A percentile compares a stretch with the other conserved stretches of the same genome.
phyloP scores from a whole-genome alignment of 2,888 invertebrate genomes.

The Lydus trimaculatus region DNA sequence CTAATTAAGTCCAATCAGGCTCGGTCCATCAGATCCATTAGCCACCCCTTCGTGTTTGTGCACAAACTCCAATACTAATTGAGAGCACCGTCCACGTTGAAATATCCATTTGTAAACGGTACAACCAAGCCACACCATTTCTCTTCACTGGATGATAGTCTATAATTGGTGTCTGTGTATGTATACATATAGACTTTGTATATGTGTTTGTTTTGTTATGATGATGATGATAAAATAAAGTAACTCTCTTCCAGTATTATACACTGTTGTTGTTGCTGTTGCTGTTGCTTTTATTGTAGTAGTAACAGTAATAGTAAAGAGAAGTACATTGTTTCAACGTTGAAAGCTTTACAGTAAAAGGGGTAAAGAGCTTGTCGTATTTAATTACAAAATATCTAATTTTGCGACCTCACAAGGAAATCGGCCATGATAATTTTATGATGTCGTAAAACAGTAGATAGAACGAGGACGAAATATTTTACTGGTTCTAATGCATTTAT shows the following conservation, averaged over 20 bases:
- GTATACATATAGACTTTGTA: neutral
- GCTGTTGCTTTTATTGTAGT: too few relatives aligned
- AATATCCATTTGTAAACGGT: conserved; percentile 56
- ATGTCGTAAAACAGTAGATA: conserved; percentile 19
- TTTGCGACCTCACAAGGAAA: conserved; percentile 26
- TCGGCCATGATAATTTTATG: conserved; percentile 28
- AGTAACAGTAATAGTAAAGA: neutral
- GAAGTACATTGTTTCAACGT: conserved; percentile 30
- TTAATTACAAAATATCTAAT: conserved; percentile 29
- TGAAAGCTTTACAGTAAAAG: conserved; percentile 23
- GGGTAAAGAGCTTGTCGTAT: conserved; percentile 9
- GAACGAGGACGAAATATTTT: neutral
- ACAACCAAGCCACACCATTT: conserved; percentile 35
- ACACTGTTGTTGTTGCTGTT: neutral
- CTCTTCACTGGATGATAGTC: conserved; percentile 13
- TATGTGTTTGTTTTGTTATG: neutral
- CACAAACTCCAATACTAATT: conserved; percentile 61
- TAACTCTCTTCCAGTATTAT: neutral
- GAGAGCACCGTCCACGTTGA: conserved; percentile 54
- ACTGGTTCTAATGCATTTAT: conserved; percentile 17
- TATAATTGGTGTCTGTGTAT: conserved; percentile 24
- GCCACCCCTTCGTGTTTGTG: conserved; percentile 61
- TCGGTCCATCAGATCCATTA: conserved; percentile 64
- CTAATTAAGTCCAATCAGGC: conserved; percentile 69
- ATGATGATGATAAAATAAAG: conserved; percentile 25